Base-by-base conservation (phyloP, 2,888 invertebrate genomes). In the Pecten maximus region DNA sequence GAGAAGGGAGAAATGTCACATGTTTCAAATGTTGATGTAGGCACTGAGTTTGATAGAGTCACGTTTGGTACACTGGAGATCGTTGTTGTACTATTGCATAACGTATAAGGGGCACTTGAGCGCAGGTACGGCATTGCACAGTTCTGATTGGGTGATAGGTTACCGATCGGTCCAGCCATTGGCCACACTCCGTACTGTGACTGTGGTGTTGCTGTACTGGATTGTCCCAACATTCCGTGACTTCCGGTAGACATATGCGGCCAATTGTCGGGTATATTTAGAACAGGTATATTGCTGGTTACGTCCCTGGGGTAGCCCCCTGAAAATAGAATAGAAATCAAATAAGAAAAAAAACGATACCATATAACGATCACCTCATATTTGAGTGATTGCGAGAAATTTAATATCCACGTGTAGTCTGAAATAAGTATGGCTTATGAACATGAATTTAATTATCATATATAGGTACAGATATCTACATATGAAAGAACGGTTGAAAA, bases 111-210 rank as follows among this genome's bases (percentile, higher is more conserved):
- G 88, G 94, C 92, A 48, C 93, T 92, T 50, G 94, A 92, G 16
- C 95, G 94, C 89, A 95, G 94, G 92, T 95, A 95, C 19, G 95
- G 95, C 95, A 96, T 95, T 90, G 95, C 94, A 93, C 95, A 95
- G 93, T 94, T 95, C 92, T 96, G 96, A 93, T 95, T 95, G 89
- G 95, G 93, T 89, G 95, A 94, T 44, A 96, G 93, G 89, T 96
- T 96, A 91, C 95, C 93, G 91, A 95, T 94, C 12, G 94, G 92
- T 40, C 94, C 93, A 94, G 95, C 88, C 92, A 92, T 91, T 74
- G 74, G 95, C 95, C 95, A 96, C 95, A 95, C 95, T 23, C 95
- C 94, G 88, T 95, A 95, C 54, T 95, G 94, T 40, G 94, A 94
- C 89, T 94, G 94, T 28, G 93, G 92, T 19, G 93, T 92, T 89